A percentile compares a stretch with the other conserved stretches of the same genome.
Conservation (phyloP, 2,797 vertebrate genomes). For the Alosa sapidissima region DNA sequence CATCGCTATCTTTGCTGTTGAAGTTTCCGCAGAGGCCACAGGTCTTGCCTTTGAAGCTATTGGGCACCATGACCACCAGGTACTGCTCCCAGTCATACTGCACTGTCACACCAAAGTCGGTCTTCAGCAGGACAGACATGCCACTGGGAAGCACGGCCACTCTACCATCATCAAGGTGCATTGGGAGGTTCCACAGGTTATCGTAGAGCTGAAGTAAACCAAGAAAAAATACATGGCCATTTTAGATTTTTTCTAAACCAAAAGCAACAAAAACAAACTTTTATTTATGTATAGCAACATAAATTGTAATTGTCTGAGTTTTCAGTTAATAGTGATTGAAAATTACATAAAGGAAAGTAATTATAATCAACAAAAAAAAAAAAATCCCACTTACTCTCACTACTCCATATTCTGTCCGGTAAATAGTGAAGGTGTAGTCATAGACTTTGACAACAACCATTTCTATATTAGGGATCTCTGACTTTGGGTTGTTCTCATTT, state of each 20-base stretch:
- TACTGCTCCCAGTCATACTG: conserved; percentile 71
- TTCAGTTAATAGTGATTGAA: too few relatives aligned
- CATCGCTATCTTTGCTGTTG: conserved; percentile 64
- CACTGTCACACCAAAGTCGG: conserved; percentile 69
- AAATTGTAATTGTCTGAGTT: too few relatives aligned
- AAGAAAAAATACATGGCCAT: not conserved
- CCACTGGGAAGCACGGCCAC: conserved; percentile 63
- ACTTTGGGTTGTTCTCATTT: conserved; percentile 52
- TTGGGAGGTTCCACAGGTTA: conserved; percentile 61
- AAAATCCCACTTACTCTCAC: conserved; percentile 63
- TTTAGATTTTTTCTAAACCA: not conserved
- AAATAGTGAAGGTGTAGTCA: conserved; percentile 59
- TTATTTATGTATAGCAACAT: too few relatives aligned
- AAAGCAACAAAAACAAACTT: too few relatives aligned
- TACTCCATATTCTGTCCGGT: conserved; percentile 58
- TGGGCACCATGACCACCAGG: conserved; percentile 63
- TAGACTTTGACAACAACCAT: conserved; percentile 65
- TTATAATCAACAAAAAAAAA: not conserved
- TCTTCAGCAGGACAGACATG: conserved; percentile 54
- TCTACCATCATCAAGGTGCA: conserved; percentile 52
- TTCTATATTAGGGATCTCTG: conserved; percentile 57
- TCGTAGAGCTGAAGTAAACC: conserved; percentile 29
- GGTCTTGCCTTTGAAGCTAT: conserved; percentile 57
- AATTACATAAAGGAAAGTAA: too few relatives aligned
- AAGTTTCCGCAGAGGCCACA: conserved; percentile 78